phyloP scores from a whole-genome alignment of 2,113 vertebrate species.

The Lamprologus callipterus region DNA sequence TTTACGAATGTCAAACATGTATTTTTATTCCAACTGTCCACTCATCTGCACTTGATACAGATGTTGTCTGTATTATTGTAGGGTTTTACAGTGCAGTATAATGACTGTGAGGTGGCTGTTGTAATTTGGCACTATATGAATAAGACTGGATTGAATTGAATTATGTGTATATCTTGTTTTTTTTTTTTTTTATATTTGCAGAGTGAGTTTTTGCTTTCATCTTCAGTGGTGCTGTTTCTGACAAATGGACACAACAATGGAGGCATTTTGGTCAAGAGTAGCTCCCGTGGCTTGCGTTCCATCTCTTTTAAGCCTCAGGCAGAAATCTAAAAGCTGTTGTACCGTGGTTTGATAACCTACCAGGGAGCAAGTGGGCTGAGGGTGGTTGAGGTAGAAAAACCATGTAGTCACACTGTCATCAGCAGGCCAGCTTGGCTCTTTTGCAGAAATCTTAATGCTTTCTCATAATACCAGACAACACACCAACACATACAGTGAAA shows the following conservation, averaged over 20 bases:
- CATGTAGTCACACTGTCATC: not conserved
- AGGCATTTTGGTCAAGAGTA: not conserved
- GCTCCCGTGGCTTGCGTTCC: not conserved
- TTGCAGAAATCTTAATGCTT: not conserved
- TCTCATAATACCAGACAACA: not conserved
- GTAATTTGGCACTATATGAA: not conserved
- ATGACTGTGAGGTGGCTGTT: not conserved
- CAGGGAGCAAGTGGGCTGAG: not conserved
- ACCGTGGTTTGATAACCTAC: not conserved
- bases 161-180: not conserved
- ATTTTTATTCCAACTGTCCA: not conserved
- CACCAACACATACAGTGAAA: not conserved
- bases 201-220: not conserved
- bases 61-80: not conserved
- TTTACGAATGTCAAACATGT: not conserved
- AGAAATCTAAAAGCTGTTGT: not conserved
- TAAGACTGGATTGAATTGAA: not conserved
- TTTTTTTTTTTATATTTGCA: not conserved
- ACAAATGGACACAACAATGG: not conserved
- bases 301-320: not conserved
- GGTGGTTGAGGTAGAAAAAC: not conserved
- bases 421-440: not conserved
- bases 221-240: not conserved
- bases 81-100: not conserved
- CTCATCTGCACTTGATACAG: not conserved